Evolutionary conservation across 2,113 vertebrate genomes (phyloP).

Genomic region (Shinisaurus crocodilurus): DNA sequence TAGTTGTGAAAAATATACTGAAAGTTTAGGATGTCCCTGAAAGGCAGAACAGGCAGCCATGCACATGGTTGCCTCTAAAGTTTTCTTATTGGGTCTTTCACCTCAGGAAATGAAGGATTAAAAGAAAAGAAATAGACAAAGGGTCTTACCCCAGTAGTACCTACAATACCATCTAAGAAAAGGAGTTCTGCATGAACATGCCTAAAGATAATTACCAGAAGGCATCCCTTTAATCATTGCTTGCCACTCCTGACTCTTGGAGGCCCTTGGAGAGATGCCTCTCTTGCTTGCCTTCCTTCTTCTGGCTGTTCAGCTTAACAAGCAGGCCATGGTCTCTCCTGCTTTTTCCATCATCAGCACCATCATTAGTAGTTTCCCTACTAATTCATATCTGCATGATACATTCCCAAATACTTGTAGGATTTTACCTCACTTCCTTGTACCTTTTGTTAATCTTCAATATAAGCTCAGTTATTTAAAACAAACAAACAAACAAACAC

Average conservation of each 20-base stretch:
- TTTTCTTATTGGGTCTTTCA: background rate
- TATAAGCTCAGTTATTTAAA: background rate
- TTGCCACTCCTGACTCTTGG: background rate
- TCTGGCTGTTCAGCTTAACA: background rate
- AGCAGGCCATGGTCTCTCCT: background rate
- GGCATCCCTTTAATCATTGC: background rate
- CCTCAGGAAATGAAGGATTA: background rate
- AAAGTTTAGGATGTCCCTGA: background rate
- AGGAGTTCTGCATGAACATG: background rate
- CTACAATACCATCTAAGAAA: background rate
- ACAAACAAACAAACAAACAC: background rate
- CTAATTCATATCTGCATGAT: background rate
- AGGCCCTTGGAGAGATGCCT: background rate
- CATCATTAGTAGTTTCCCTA: background rate
- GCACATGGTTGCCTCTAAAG: background rate
- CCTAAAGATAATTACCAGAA: background rate
- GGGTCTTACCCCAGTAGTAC: background rate
- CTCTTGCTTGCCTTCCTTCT: background rate
- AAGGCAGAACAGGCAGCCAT: background rate
- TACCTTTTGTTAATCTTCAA: background rate
- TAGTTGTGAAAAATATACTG: background rate
- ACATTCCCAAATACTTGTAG: background rate
- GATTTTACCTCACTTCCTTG: background rate
- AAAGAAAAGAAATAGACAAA: background rate
- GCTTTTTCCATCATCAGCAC: background rate